Evolutionary conservation across 2,113 vertebrate genomes (phyloP), one percentile per base, ranked within the genome.

Genomic region (Silurus meridionalis): DNA sequence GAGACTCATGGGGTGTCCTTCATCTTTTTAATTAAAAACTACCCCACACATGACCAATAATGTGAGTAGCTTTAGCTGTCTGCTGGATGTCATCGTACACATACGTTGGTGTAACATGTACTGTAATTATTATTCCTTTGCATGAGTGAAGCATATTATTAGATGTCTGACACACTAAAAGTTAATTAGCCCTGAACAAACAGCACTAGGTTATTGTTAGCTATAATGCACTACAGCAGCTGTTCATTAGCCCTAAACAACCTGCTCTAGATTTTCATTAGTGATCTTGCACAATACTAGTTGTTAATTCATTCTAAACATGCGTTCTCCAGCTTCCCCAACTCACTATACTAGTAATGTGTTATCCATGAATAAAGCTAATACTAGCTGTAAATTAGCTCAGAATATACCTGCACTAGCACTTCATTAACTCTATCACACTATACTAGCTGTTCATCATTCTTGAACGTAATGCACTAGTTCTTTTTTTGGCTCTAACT

Each of bases 21-120:
- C 85, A 82, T 82, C 79, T 63, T 58, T 86, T 86, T 82, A 86
- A 86, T 86, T 86, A 86, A 82, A 74, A 86, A 50, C 37, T 86
- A 80, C 78, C 66, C 55, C 85, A 81, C 78, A 86, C 23, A 61
- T 46, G 48, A 81, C 74, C 46, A 69, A 67, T 86, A 48, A 81
- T 50, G 64, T 28, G 14, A 72, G 55, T 86, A 86, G 64, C 77
- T 55, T 86, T 72, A 81, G 53, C 78, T 61, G 28, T 52, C 57
- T 60, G 48, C 58, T 57, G 4, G 15, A 17, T 67, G 19, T 67
- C 8, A 8, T 50, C n/a, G 46, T 64, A 74, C 57, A 48, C 10
- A 61, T 28, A 69, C 55, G 13, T 52, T 19, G 6, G 23, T 53
- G 60, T 53, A 64, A 19, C n/a, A 37, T n/a, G 46, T n/a, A 21